Percentiles rank a stretch among this genome's conserved stretches.
Evolutionary conservation across 2,888 invertebrate genomes (phyloP).

Genomic region (Epicampocera succincta): DNA sequence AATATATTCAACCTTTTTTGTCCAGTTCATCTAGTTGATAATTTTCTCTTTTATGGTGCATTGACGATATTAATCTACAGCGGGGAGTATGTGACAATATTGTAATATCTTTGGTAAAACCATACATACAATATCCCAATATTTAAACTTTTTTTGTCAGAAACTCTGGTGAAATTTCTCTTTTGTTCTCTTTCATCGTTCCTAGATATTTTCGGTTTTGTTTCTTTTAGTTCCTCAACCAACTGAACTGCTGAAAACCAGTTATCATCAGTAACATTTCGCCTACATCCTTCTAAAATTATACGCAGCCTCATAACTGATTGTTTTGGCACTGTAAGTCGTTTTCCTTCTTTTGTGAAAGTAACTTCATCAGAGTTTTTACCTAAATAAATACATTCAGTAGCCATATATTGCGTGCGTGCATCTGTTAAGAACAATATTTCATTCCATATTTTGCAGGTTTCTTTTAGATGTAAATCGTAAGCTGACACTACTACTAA

Average conservation of each 20-base stretch:
- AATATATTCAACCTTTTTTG: constrained; percentile 60
- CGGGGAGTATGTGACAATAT: constrained; percentile 38
- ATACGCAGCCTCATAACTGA: constrained; percentile 51
- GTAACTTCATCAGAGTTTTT: constrained; percentile 55
- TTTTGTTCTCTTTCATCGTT: constrained; percentile 23
- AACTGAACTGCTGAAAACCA: constrained; percentile 52
- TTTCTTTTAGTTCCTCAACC: constrained; percentile 43
- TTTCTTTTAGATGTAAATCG: constrained; percentile 66
- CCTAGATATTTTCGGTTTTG: constrained; percentile 46
- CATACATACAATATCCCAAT: constrained; percentile 32
- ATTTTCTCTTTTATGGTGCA: not conserved
- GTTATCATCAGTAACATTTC: constrained; percentile 60
- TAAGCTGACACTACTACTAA: constrained; percentile 68
- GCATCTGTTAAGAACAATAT: constrained; percentile 12
- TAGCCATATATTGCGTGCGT: not conserved
- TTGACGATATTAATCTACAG: too few relatives aligned
- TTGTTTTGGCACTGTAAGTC: constrained; percentile 59
- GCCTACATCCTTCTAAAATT: constrained; percentile 58
- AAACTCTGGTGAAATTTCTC: constrained; percentile 48
- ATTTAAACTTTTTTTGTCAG: constrained; percentile 34
- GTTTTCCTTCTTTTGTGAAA: constrained; percentile 56
- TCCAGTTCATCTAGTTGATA: constrained; percentile 7
- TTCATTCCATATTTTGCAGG: constrained; percentile 44
- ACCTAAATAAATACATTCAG: not conserved
- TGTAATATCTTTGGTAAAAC: constrained; percentile 43